Evolutionary conservation across 2,888 invertebrate species (phyloP).

Genomic region (Drosophila hawaiiensis): DNA sequence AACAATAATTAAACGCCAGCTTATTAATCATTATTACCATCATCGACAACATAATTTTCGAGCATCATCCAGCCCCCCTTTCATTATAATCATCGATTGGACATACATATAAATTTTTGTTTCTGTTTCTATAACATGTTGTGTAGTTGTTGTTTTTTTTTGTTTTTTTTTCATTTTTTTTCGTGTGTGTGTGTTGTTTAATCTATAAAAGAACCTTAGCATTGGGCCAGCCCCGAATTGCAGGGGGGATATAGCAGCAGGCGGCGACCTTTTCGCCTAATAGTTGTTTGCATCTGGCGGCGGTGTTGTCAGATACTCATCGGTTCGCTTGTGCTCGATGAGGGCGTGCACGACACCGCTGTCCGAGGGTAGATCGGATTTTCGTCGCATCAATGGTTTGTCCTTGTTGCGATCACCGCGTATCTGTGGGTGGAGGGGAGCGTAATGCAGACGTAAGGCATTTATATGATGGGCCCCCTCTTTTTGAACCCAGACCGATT

Average conservation of each 20-base stretch:
- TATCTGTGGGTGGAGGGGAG: conserved; percentile 74
- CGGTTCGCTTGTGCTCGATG: conserved; percentile 96
- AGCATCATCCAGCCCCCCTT: conserved; percentile 46
- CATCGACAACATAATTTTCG: conserved; percentile 17
- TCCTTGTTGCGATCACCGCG: conserved; percentile 89
- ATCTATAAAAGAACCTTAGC: conserved; percentile 49
- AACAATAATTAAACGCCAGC: conserved; percentile 30
- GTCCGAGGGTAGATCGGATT: conserved; percentile 98
- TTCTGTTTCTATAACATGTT: conserved; percentile 26
- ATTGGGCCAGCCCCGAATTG: conserved; percentile 55
- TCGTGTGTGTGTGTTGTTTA: conserved; percentile 23
- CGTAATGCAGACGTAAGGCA: conserved; percentile 59
- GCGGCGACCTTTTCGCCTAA: conserved; percentile 86
- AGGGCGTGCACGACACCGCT: conserved; percentile 95
- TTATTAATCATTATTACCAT: conserved; percentile 20
- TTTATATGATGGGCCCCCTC: conserved; percentile 29
- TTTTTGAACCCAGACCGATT: conserved; percentile 28
- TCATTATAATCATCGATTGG: conserved; percentile 41
- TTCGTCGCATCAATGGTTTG: conserved; percentile 96
- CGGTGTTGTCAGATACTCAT: conserved; percentile 94
- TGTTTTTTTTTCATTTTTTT: background rate
- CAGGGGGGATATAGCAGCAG: conserved; percentile 3
- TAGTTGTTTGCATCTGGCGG: conserved; percentile 95
- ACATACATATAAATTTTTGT: conserved; percentile 26
- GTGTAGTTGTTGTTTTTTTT: conserved; percentile 1